Base-by-base conservation (phyloP, 2,797 vertebrate genomes). In the Glossophaga mutica region DNA sequence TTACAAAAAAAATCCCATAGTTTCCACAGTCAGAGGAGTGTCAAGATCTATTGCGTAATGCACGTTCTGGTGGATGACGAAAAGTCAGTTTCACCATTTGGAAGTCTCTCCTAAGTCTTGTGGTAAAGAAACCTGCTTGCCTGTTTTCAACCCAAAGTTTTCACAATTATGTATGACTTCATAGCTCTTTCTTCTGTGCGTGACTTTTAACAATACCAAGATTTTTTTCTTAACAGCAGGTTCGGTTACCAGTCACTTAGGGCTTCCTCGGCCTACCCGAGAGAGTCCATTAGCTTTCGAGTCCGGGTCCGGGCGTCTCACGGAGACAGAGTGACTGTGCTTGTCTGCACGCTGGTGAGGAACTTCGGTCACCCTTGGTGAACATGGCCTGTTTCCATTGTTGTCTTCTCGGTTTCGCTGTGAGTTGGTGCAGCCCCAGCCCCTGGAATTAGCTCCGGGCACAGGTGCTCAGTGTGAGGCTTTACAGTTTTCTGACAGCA, bases 61-160 rank as follows among this genome's bases (percentile, higher is more conserved):
- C 42, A 11, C 59, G 57, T 78, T 87, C 50, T 65, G 19, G 10
- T 89, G 12, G 14, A 11, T 67, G 68, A 55, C 29, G 67, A 32
- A 78, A 48, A 52, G 1, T 57, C 65, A 29, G 9, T 21, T 26
- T 71, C 34, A 85, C 21, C 24, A 67, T 84, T 87, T 78, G 18
- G 24, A 67, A 77, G 67, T 34, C 21, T 73, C 22, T 44, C 44
- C 0, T 59, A 77, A 94, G 44, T 89, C 26, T 77, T 77, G 24
- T 68, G 57, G 34, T 68, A 78, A 59, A 65, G 70, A 87, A 83
- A 87, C 46, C 15, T 83, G 21, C 78, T 52, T 65, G n/a, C 90
- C 32, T 94, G 65, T 52, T 39, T 90, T 94, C 32, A 93, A 48
- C 1, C 6, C 39, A 83, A 34, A 57, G 42, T 71, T 89, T 42